A percentile compares a stretch with the other conserved stretches of the same genome.
Evolutionary conservation across 2,888 invertebrate species (phyloP).

Genomic region (Dione juno): DNA sequence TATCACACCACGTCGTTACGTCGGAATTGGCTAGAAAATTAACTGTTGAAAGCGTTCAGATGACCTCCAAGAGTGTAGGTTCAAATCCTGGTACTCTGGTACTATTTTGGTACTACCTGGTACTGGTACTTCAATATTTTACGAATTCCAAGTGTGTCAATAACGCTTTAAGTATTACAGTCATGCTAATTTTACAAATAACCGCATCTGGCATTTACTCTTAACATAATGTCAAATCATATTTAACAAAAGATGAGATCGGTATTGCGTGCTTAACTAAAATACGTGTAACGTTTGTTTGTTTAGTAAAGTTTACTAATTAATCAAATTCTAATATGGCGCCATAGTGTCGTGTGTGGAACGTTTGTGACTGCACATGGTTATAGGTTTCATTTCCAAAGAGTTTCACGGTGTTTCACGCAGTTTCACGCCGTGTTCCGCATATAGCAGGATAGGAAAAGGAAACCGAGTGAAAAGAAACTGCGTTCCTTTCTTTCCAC

Average conservation of each 20-base stretch:
- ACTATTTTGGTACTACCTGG: too few relatives aligned
- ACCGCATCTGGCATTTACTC: conserved; percentile 27
- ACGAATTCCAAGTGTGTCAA: background rate
- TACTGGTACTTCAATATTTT: background rate
- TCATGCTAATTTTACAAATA: conserved; percentile 12
- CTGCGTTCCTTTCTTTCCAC: too few relatives aligned
- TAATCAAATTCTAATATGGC: background rate
- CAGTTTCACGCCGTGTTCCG: too few relatives aligned
- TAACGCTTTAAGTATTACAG: background rate
- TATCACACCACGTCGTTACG: background rate
- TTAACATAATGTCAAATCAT: conserved; percentile 30
- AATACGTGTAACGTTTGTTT: conserved; percentile 1
- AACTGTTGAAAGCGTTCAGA: background rate
- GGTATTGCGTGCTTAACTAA: background rate
- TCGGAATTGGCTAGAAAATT: background rate
- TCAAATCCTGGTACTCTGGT: too few relatives aligned
- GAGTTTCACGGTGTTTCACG: too few relatives aligned
- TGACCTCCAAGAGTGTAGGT: background rate
- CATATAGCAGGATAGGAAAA: too few relatives aligned
- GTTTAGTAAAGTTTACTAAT: conserved; percentile 4
- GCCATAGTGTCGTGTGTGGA: background rate
- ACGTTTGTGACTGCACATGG: background rate
- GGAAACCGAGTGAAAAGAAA: too few relatives aligned
- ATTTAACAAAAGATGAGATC: conserved; percentile 29
- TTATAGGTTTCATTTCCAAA: background rate